A percentile compares a stretch with the other conserved stretches of the same genome.
phyloP scores from a whole-genome alignment of 1,140 invertebrate genomes.

The Meloidogyne chitwoodi region DNA sequence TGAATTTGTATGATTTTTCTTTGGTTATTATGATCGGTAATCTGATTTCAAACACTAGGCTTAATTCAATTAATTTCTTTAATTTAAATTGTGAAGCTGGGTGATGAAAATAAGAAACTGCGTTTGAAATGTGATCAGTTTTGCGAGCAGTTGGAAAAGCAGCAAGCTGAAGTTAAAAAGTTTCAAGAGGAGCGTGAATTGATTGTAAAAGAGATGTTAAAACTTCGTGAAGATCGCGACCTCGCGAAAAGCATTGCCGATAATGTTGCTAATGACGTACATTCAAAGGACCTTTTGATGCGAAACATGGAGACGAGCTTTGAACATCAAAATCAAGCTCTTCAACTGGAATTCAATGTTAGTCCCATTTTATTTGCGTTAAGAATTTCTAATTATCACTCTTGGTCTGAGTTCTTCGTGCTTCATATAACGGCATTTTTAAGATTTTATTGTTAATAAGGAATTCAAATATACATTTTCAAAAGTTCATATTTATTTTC shows the following conservation, averaged over 20 bases:
- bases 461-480: too few relatives aligned
- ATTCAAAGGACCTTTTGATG: not conserved
- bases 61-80: too few relatives aligned
- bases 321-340: not conserved
- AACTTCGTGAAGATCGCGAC: not conserved
- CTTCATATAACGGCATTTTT: too few relatives aligned
- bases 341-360: not conserved
- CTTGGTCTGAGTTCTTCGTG: too few relatives aligned
- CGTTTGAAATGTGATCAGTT: not conserved
- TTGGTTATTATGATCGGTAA: too few relatives aligned
- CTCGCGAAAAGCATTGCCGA: not conserved
- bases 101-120: conserved; percentile 19
- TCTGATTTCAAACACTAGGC: too few relatives aligned
- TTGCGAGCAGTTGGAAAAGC: not conserved
- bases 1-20: not conserved
- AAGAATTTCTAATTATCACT: too few relatives aligned
- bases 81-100: not conserved
- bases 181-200: not conserved
- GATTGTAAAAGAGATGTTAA: not conserved
- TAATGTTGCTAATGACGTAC: not conserved
- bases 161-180: not conserved
- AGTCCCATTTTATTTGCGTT: not conserved
- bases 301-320: not conserved
- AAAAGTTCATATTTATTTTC: too few relatives aligned
- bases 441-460: too few relatives aligned